Evolutionary conservation across 2,888 invertebrate species (phyloP).

Genomic region (Dynastes grantii): DNA sequence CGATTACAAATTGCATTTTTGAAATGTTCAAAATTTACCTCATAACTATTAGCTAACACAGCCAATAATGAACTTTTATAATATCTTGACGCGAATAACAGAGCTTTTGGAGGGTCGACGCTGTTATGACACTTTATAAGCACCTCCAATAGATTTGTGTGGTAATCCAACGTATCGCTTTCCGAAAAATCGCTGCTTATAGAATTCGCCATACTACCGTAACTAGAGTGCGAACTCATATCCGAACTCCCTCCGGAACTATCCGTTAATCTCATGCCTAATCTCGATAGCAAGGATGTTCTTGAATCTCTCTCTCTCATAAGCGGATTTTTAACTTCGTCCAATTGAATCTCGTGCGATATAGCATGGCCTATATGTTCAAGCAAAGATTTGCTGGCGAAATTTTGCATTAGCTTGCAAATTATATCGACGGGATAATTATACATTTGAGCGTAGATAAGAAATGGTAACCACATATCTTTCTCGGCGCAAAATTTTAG

Average conservation of each 20-base stretch:
- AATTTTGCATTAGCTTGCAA: conserved; percentile 73
- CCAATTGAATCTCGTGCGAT: conserved; percentile 61
- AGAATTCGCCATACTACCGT: conserved; percentile 66
- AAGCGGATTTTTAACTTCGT: conserved; percentile 60
- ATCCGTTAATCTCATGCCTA: conserved; percentile 63
- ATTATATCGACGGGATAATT: conserved; percentile 79
- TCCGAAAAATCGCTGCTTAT: conserved; percentile 67
- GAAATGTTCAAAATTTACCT: conserved; percentile 70
- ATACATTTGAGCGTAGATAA: conserved; percentile 80
- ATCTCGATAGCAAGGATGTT: conserved; percentile 66
- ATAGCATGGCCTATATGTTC: conserved; percentile 76
- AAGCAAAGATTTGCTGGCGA: conserved; percentile 74
- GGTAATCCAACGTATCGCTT: conserved; percentile 58
- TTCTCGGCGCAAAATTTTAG: conserved; percentile 75
- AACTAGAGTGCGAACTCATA: conserved; percentile 57
- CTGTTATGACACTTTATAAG: conserved; percentile 80
- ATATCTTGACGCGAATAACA: conserved; percentile 75
- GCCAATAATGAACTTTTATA: conserved; percentile 77
- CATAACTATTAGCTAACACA: conserved; percentile 80
- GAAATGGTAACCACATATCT: conserved; percentile 81
- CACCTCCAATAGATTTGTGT: conserved; percentile 75
- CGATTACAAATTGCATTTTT: conserved; percentile 16
- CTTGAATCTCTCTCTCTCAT: conserved; percentile 67
- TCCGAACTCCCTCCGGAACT: conserved; percentile 52
- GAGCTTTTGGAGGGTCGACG: conserved; percentile 79